Evolutionary conservation across 2,888 invertebrate species (phyloP).

Genomic region (Sisyra nigra): DNA sequence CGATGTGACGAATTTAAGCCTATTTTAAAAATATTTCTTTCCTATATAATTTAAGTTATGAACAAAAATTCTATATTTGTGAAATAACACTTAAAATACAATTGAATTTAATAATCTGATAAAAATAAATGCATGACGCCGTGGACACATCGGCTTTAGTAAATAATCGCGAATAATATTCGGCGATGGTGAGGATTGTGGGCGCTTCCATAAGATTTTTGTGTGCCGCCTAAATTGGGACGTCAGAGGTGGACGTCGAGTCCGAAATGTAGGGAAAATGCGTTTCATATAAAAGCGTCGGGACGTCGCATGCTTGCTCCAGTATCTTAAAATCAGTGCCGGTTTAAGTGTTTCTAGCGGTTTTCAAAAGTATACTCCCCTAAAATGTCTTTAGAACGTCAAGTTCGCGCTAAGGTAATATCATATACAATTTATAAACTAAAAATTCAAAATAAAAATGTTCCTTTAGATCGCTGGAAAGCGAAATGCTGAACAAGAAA

Average conservation of each 20-base stretch:
- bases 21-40: too few relatives aligned
- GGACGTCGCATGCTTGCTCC: slow-evolving; percentile 16
- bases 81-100: too few relatives aligned
- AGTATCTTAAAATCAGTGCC: slow-evolving; percentile 18
- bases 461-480: slow-evolving; percentile 58
- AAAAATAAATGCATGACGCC: too few relatives aligned
- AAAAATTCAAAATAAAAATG: background rate
- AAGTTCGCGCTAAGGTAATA: slow-evolving; percentile 77
- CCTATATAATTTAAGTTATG: too few relatives aligned
- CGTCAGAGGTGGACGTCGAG: slow-evolving; percentile 9
- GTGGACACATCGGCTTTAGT: too few relatives aligned
- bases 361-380: slow-evolving; percentile 10
- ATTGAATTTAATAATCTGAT: too few relatives aligned
- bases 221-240: slow-evolving; percentile 1
- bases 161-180: background rate
- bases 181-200: background rate
- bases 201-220: background rate
- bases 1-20: too few relatives aligned
- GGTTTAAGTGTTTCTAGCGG: too few relatives aligned
- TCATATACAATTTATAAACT: slow-evolving; percentile 6
- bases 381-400: slow-evolving; percentile 82
- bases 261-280: slow-evolving; percentile 12
- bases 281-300: slow-evolving; percentile 23
- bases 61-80: too few relatives aligned
- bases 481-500: slow-evolving; percentile 66